A percentile compares a stretch with the other conserved stretches of the same genome.
These are phyloP conservation scores for Melanostoma scalare DNA, from an alignment of 2,888 invertebrate species.

Conservation along the genomic window DNA sequence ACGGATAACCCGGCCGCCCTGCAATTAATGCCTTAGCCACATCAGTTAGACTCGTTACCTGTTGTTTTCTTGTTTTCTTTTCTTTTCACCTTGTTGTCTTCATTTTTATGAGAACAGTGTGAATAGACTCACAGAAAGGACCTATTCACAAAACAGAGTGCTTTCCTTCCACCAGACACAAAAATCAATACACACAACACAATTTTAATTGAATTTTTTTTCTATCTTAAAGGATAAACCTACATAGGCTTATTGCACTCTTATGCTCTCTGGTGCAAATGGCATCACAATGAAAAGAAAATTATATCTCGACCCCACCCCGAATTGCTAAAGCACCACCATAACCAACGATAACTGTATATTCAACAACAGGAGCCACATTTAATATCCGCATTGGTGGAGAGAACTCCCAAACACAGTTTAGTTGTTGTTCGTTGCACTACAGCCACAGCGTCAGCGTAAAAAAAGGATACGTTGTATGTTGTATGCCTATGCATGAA, in stretches of 20 bases:
- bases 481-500: conserved; percentile 40
- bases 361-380: conserved; percentile 46
- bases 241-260: conserved; percentile 42
- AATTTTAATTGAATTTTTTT: conserved; percentile 16
- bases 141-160: no score
- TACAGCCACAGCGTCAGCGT: conserved; percentile 9
- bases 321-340: conserved; percentile 36
- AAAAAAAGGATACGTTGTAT: conserved; percentile 45
- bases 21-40: no score
- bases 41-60: no score
- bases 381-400: conserved; percentile 60
- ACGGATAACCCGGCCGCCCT: no score
- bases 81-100: no score
- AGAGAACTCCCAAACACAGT: conserved; percentile 6
- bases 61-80: no score
- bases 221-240: background rate
- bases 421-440: conserved; percentile 2
- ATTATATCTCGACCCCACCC: conserved; percentile 66
- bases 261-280: conserved; percentile 32
- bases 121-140: no score
- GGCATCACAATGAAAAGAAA: conserved; percentile 42
- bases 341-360: conserved; percentile 21
- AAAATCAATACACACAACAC: conserved; percentile 7
- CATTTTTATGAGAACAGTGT: background rate
- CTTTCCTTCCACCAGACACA: background rate